Evolutionary conservation across 2,797 vertebrate species (phyloP), one percentile per base, ranked within the genome.

Genomic region (Gymnocypris eckloni): DNA sequence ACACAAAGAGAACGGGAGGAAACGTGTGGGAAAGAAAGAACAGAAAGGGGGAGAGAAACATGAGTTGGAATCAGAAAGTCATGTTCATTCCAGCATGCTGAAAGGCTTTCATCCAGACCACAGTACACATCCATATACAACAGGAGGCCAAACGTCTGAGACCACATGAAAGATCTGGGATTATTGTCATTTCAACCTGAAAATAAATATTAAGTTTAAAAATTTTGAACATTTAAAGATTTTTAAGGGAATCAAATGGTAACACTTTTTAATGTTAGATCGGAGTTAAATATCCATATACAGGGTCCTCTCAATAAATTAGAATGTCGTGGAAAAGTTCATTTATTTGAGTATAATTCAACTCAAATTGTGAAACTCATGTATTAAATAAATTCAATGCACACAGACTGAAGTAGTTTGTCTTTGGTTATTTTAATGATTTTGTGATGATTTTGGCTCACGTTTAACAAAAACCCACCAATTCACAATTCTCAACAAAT

Each of bases 11-110:
- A 50, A 25, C 4, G 37, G 73, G 70, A 77, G 59, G 59, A 66
- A 77, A 39, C 3, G 43, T 76, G 56, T 84, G 61, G 82, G 70
- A 77, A 67, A 77, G 59, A 39, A 64, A 20, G 56, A 37, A 70
- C 50, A 72, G 70, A 81, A 54, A 75, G 39, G 0, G 61, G 20
- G 20, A 54, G 48, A 78, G 61, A 66, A 85, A 86, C 82, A 50
- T 37, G 75, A 79, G 73, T 84, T 64, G 59, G 82, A 78, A 77
- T 76, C 18, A 69, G 45, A 77, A 84, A 84, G 71, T 83, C 81
- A 75, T 73, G 70, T 83, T 75, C 70, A 73, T 33, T 83, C 81
- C 56, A 75, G 54, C 43, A 41, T 16, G 25, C 71, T 83, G 43
- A 73, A 82, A 61, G 56, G 50, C 81, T 83, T 75, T 83, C 39